A percentile compares a stretch with the other conserved stretches of the same genome.
phyloP scores from a whole-genome alignment of 1,140 invertebrate genomes.

The Saccostrea cuccullata region DNA sequence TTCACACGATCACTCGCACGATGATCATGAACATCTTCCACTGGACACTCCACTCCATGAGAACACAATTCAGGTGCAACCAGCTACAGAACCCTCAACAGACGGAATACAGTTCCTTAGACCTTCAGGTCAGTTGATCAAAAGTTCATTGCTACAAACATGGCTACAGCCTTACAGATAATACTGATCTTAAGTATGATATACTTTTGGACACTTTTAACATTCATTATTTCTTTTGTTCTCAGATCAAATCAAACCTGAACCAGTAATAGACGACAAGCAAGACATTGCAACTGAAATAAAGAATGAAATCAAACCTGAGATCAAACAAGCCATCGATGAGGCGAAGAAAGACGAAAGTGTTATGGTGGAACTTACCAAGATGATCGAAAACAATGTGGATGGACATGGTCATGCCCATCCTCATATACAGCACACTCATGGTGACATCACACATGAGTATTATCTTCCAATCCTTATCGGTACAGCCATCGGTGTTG shows the following conservation, averaged over 20 bases:
- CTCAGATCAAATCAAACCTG: conserved; percentile 34
- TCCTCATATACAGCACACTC: conserved; percentile 35
- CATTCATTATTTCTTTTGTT: neutral
- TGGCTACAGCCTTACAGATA: no score
- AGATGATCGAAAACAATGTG: neutral
- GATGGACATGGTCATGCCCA: conserved; percentile 9
- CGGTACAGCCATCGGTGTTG: conserved; percentile 53
- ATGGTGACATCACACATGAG: conserved; percentile 43
- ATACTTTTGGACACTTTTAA: no score
- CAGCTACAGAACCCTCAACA: neutral
- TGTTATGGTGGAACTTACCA: neutral
- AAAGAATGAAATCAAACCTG: neutral
- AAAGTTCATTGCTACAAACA: neutral
- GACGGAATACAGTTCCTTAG: conserved; percentile 2
- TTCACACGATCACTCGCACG: neutral
- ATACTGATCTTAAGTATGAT: no score
- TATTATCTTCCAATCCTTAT: conserved; percentile 55
- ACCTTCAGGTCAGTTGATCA: neutral
- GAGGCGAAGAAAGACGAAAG: neutral
- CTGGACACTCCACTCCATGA: neutral
- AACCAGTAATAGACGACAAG: neutral
- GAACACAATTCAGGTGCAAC: neutral
- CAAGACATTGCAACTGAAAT: conserved; percentile 24
- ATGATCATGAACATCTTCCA: neutral
- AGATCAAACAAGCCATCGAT: neutral